phyloP scores from a whole-genome alignment of 2,888 invertebrate species.

The Tipula helvola region DNA sequence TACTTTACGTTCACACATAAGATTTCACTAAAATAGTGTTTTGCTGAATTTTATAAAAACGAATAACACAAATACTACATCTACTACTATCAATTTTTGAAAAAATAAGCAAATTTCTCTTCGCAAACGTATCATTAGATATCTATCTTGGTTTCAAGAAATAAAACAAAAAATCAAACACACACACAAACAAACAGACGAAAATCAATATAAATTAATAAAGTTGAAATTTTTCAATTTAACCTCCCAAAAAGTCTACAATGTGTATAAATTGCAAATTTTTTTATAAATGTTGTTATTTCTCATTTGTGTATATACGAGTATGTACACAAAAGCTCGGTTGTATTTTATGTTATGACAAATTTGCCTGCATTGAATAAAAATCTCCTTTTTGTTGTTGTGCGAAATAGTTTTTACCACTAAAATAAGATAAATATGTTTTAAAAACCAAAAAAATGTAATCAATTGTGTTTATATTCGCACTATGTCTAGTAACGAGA shows the following conservation, averaged over 20 bases:
- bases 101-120: neutral
- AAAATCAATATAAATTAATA: neutral
- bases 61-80: neutral
- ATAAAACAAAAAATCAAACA: neutral
- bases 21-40: neutral
- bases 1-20: neutral
- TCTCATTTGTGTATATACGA: neutral
- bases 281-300: neutral
- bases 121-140: neutral
- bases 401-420: neutral
- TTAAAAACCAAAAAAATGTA: neutral
- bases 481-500: neutral
- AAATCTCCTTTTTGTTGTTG: neutral
- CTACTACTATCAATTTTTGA: neutral
- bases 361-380: neutral
- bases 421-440: neutral
- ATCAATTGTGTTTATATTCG: neutral
- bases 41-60: neutral
- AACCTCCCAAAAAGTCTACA: neutral
- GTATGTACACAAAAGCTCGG: neutral
- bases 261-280: neutral
- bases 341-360: neutral
- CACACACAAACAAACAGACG: neutral
- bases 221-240: neutral
- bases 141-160: neutral